Base-by-base conservation (phyloP, 2,888 invertebrate species). In the Frankliniella fusca region DNA sequence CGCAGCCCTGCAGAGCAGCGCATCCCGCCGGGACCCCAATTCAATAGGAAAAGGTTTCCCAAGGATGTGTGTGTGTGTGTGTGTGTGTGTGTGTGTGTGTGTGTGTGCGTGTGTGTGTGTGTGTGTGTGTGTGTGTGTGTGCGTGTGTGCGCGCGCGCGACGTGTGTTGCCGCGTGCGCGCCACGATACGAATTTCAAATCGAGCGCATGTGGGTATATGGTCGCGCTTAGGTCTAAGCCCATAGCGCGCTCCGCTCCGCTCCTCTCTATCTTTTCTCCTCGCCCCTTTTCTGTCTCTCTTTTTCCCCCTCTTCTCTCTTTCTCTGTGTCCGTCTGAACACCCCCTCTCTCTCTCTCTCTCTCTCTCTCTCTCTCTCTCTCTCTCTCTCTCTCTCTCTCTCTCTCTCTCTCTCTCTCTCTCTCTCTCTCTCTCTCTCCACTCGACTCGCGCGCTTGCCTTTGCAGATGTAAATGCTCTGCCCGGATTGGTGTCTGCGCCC, bases 181-280 rank as follows among this genome's bases (percentile, higher is more conserved):
- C 54, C 15, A 12, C 70, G 70, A 76, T 76, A 76, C 70, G 70
- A 76, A 76, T 76, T 76, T 76, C 70, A 76, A 76, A 76, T 76
- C 27, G 70, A 76, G 70, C 70, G 70, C 70, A 76, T 76, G 70
- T 76, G 70, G 70, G 70, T 76, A 76, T 76, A 76, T 76, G 70
- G 70, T 76, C 70, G 70, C 70, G 70, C 70, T 76, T 76, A 76
- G 70, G 70, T 76, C 70, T 76, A 76, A 76, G 70, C 70, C 70
- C 70, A 38, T 76, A 76, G 70, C 38, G 38, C 38, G 38, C 38
- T 76, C 70, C 27, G 70, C 70, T 27, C 27, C 70, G 70, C 70
- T 15, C 54, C 54, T 54, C 54, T 54, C 54, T 54, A 38, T 15
- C 54, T 20, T 54, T 54, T 54, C 54, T 54, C 54, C 5, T 54